Percentiles rank a stretch among this genome's conserved stretches.
Conservation (phyloP, 2,113 vertebrate species). For the Chloropsis cyanopogon region DNA sequence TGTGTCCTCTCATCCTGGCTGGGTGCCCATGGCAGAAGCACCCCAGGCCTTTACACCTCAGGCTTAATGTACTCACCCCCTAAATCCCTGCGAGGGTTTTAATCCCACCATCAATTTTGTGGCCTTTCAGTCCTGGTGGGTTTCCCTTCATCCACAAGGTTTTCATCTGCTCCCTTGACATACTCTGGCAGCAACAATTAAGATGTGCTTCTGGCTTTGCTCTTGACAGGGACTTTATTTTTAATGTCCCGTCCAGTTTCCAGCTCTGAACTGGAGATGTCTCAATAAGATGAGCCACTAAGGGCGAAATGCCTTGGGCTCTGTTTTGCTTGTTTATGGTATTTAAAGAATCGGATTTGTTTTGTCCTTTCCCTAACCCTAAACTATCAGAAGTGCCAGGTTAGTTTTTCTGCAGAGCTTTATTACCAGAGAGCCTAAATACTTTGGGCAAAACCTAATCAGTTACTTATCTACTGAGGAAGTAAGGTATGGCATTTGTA, state of each 20-base stretch:
- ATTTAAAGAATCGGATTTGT: background rate
- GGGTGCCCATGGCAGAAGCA: background rate
- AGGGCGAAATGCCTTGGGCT: background rate
- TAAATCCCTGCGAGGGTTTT: background rate
- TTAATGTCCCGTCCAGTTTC: background rate
- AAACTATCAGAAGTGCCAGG: background rate
- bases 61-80: background rate
- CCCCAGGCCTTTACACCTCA: background rate
- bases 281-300: background rate
- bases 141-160: background rate
- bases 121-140: background rate
- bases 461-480: background rate
- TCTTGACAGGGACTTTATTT: background rate
- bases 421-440: background rate
- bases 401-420: background rate
- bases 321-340: background rate
- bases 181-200: background rate
- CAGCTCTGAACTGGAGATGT: background rate
- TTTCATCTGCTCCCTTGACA: background rate
- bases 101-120: rapidly evolving
- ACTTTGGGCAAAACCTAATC: background rate
- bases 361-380: background rate
- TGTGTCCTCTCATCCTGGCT: background rate
- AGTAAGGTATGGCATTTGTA: background rate
- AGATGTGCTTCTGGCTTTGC: background rate